Base-by-base conservation (phyloP, 2,888 invertebrate species). In the Nasonia oneida region DNA sequence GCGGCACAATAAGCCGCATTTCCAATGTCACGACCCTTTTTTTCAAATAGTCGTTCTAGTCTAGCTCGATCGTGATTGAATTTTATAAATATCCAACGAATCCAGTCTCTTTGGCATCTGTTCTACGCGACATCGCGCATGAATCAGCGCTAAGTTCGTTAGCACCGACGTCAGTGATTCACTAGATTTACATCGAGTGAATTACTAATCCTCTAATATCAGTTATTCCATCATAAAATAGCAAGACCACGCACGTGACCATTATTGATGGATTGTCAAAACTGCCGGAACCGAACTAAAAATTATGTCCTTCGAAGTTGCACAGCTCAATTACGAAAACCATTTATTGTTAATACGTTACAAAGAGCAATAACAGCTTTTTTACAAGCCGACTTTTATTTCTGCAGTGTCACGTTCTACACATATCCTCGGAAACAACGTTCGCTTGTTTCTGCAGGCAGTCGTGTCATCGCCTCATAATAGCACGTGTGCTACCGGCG, bases 151-250 rank as follows among this genome's bases (percentile, higher is more conserved):
- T 42, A 8, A n/a, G 39, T 73, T 73, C 73, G 15, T n/a, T n/a
- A 73, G 73, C 73, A 39, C n/a, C 39, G 93, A 91, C 85, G 87
- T 89, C 81, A 88, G 83, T 47, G 42, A 33, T 42, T 74, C 76
- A 12, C 23, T 3, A 23, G 29, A 50, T 57, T 42, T 15, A 67
- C 67, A 67, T 57, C n/a, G 57, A 57, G n/a, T n/a, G 6, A n/a
- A 57, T 57, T 57, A 57, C 4, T 57, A 67, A 33, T 23, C 47
- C 47, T 47, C 47, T 47, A 47, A 47, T 47, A 47, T 8, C 47
- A 12, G 47, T 47, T 47, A 47, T 47, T 12, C 47, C 47, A 47
- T 47, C 47, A 12, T 47, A 12, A 47, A 47, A 12, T 47, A 8
- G 42, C 42, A 42, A 8, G 0, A 47, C 10, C 10, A 47, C 47